These are phyloP conservation scores for Lophius piscatorius DNA, from an alignment of 2,113 vertebrate species.

Conservation along the genomic window DNA sequence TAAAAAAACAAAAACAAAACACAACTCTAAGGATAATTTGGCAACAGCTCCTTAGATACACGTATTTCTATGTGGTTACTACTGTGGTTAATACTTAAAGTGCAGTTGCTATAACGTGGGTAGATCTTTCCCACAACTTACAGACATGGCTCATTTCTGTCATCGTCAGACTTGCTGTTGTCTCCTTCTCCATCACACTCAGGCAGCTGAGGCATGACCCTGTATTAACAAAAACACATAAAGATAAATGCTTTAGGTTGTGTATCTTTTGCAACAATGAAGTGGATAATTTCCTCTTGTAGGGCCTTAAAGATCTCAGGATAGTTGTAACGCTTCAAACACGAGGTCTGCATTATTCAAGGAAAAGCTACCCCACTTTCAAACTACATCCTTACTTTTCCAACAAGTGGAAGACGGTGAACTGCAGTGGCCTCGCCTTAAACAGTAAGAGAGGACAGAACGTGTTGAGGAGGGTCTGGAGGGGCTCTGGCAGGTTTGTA, in stretches of 20 bases:
- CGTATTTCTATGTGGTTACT: no score
- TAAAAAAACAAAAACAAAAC: constrained; percentile 54
- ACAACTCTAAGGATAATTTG: neutral
- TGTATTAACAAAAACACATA: constrained; percentile 49
- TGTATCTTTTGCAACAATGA: neutral
- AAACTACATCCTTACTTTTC: constrained; percentile 84
- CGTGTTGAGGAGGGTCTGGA: constrained; percentile 92
- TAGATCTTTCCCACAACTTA: constrained; percentile 74
- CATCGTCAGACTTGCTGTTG: constrained; percentile 84
- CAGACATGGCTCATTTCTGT: constrained; percentile 90
- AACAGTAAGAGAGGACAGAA: constrained; percentile 89
- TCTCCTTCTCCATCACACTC: constrained; percentile 90
- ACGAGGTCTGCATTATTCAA: no score
- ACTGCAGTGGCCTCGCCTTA: constrained; percentile 88
- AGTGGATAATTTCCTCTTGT: neutral
- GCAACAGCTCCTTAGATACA: neutral
- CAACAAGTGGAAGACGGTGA: constrained; percentile 87
- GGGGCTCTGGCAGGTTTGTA: constrained; percentile 87
- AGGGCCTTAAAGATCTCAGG: neutral
- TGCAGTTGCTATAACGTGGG: neutral
- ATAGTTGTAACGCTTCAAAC: neutral
- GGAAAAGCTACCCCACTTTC: neutral
- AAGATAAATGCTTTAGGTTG: neutral
- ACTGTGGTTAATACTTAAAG: neutral
- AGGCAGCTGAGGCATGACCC: constrained; percentile 93